These are phyloP conservation scores for Toxotes chatareus DNA, from an alignment of 2,113 vertebrate species.

Conservation along the genomic window DNA sequence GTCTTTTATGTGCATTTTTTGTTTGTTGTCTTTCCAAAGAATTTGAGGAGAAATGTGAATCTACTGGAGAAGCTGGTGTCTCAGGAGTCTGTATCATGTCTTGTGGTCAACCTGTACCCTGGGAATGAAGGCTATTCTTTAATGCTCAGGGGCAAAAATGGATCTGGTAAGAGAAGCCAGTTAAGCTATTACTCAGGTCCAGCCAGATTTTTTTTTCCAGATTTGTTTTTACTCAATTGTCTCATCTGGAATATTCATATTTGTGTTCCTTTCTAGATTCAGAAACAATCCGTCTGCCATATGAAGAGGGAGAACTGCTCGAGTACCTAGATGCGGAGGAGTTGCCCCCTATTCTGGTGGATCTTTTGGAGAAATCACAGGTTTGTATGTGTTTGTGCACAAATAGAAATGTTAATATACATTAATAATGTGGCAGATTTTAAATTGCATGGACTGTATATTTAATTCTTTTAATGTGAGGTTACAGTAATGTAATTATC, in stretches of 20 bases:
- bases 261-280: conserved; percentile 87
- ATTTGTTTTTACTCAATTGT: background rate
- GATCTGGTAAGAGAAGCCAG: conserved; percentile 88
- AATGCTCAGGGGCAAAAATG: conserved; percentile 99
- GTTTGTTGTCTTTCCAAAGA: conserved; percentile 82
- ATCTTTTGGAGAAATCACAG: conserved; percentile 99
- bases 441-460: background rate
- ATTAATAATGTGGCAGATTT: background rate
- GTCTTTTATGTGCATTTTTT: conserved; percentile 7
- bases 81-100: conserved; percentile 95
- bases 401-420: background rate
- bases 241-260: background rate
- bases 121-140: conserved; percentile 99
- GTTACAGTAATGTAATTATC: background rate
- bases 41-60: conserved; percentile 98
- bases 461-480: background rate
- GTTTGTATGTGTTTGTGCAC: conserved; percentile 69
- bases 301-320: conserved; percentile 96
- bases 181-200: background rate
- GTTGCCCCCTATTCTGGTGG: conserved; percentile 96
- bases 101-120: conserved; percentile 97
- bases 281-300: conserved; percentile 97
- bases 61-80: conserved; percentile 98
- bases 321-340: conserved; percentile 98
- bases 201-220: background rate